phyloP scores from a whole-genome alignment of 2,113 vertebrate species.

The Trogon melanurus region DNA sequence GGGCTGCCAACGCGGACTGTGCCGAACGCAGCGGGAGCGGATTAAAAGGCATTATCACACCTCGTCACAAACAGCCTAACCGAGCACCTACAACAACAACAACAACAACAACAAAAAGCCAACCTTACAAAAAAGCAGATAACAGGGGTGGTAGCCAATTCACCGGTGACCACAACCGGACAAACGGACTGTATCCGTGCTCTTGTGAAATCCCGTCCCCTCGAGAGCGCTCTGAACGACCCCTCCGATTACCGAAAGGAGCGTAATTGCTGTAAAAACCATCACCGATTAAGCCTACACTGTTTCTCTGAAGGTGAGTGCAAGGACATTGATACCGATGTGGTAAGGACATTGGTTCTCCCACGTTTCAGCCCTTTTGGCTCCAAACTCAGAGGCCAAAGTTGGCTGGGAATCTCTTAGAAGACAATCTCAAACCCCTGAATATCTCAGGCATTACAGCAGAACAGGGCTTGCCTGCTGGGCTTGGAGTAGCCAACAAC shows the following conservation, averaged over 20 bases:
- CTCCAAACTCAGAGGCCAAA: conserved; percentile 56
- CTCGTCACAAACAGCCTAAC: conserved; percentile 57
- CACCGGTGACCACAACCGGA: neutral
- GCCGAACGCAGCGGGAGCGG: conserved; percentile 26
- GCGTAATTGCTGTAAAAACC: conserved; percentile 58
- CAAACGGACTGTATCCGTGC: conserved; percentile 4
- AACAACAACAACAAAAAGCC: neutral
- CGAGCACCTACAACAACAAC: conserved; percentile 42
- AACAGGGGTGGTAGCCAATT: neutral
- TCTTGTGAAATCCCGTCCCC: conserved; percentile 31
- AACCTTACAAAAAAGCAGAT: conserved; percentile 35
- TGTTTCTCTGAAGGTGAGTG: conserved; percentile 55
- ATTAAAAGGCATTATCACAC: conserved; percentile 57
- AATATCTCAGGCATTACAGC: conserved; percentile 78
- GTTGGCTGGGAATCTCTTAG: conserved; percentile 54
- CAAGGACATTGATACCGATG: conserved; percentile 30
- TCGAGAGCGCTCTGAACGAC: conserved; percentile 46
- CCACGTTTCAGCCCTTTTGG: conserved; percentile 55
- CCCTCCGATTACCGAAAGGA: conserved; percentile 72
- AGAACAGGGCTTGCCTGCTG: conserved; percentile 70
- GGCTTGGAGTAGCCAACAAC: conserved; percentile 75
- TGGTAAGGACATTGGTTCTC: conserved; percentile 43
- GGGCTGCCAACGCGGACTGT: conserved; percentile 64
- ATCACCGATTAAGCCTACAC: conserved; percentile 69
- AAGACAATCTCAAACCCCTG: conserved; percentile 73